Conservation (phyloP, 2,797 vertebrate species). For the Pampus argenteus region DNA sequence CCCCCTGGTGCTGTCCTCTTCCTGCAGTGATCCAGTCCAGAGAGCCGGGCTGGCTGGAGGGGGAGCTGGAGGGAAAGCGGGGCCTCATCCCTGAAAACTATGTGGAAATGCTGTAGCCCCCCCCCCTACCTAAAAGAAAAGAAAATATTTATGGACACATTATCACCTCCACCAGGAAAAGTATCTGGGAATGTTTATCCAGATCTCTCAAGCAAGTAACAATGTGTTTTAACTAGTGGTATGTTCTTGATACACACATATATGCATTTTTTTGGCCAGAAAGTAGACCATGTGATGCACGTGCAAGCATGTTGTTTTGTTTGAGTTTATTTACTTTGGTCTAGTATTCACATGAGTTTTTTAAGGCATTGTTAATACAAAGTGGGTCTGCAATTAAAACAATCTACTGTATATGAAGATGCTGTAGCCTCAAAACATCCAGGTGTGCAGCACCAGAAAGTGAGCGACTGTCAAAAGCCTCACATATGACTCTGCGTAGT, state of each 20-base stretch:
- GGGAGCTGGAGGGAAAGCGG: constrained; percentile 94
- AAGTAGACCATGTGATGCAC: constrained; percentile 31
- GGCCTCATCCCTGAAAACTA: constrained; percentile 99
- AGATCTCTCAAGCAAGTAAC: constrained; percentile 33
- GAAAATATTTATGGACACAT: constrained; percentile 59
- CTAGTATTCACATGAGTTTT: constrained; percentile 11
- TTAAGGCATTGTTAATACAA: constrained; percentile 10
- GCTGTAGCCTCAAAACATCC: constrained; percentile 40
- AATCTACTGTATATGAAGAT: constrained; percentile 50
- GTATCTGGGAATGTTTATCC: constrained; percentile 34
- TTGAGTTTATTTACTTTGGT: constrained; percentile 33
- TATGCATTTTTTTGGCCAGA: constrained; percentile 33
- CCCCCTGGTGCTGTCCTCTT: constrained; percentile 56
- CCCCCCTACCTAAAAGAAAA: too few species aligned
- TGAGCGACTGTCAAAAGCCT: constrained; percentile 14
- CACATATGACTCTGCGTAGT: constrained; percentile 44
- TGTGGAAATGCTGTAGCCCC: constrained; percentile 91
- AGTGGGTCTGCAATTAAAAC: constrained; percentile 40
- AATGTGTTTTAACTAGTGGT: constrained; percentile 31
- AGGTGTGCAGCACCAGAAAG: constrained; percentile 42
- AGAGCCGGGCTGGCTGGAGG: constrained; percentile 98
- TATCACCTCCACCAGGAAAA: constrained; percentile 34
- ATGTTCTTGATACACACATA: constrained; percentile 15
- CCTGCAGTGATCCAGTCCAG: constrained; percentile 92
- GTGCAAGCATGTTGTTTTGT: constrained; percentile 26